phyloP scores from a whole-genome alignment of 2,797 vertebrate species.

The Acanthis flammea region DNA sequence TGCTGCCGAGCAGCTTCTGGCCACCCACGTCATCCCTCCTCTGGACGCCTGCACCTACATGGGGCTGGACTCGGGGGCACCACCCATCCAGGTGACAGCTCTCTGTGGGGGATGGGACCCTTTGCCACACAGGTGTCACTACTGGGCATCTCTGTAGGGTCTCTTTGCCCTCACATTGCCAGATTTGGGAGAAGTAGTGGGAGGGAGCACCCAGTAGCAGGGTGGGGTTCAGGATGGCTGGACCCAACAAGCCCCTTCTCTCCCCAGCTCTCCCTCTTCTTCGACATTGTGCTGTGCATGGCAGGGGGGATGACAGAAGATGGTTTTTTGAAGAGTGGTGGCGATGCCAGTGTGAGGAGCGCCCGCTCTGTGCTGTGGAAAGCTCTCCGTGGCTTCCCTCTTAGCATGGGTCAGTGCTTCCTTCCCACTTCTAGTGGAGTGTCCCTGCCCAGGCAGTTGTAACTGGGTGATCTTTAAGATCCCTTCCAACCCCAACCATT shows the following conservation, averaged over 20 bases:
- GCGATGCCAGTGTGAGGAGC: conserved; percentile 68
- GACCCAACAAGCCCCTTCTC: neutral
- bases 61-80: conserved; percentile 92
- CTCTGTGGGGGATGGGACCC: rapidly evolving
- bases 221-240: neutral
- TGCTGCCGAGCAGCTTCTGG: conserved; percentile 86
- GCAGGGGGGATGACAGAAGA: conserved; percentile 78
- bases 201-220: neutral
- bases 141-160: neutral
- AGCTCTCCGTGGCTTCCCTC: conserved; percentile 77
- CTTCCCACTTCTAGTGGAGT: neutral
- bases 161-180: neutral
- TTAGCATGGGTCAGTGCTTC: conserved; percentile 80
- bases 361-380: conserved; percentile 86
- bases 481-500: neutral
- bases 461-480: neutral
- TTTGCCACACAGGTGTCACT: rapidly evolving
- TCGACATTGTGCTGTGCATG: conserved; percentile 92
- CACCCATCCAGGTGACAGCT: conserved; percentile 84
- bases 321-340: conserved; percentile 76
- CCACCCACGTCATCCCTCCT: conserved; percentile 87
- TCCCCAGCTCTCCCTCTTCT: conserved; percentile 89
- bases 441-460: neutral
- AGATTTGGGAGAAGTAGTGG: neutral
- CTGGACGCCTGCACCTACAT: conserved; percentile 94